Evolutionary conservation across 2,797 vertebrate species (phyloP).

Genomic region (Oceanodroma leucorhoa): DNA sequence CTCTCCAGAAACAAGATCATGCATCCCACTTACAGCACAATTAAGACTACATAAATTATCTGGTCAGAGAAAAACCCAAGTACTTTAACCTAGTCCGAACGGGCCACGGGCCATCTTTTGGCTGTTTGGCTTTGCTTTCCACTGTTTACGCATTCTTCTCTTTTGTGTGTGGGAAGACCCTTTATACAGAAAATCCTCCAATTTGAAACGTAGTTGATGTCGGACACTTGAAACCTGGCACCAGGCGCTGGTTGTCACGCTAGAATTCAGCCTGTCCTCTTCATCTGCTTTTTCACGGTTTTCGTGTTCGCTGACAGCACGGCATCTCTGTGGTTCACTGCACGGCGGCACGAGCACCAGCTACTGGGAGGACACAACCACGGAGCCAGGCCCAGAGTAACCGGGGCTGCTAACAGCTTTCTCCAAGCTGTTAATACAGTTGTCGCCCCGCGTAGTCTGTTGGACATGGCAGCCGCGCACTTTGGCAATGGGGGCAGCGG

Average conservation of each 20-base stretch:
- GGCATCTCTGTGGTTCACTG: not conserved
- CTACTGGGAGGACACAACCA: not conserved
- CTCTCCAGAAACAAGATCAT: not conserved
- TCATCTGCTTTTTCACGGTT: not conserved
- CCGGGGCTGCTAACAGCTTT: not conserved
- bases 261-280: not conserved
- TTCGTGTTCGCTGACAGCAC: not conserved
- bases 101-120: not conserved
- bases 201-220: not conserved
- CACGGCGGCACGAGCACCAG: not conserved
- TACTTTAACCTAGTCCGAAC: not conserved
- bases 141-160: not conserved
- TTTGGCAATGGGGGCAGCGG: not conserved
- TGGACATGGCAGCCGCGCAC: not conserved
- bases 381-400: not conserved
- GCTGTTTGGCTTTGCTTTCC: not conserved
- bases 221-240: not conserved
- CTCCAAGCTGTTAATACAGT: not conserved
- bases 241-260: not conserved
- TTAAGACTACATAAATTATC: not conserved
- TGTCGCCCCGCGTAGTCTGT: accelerated
- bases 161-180: not conserved
- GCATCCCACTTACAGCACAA: not conserved
- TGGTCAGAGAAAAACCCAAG: not conserved
- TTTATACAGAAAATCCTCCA: not conserved